phyloP scores from a whole-genome alignment of 2,113 vertebrate genomes.

The Tricholaema leucomelas region DNA sequence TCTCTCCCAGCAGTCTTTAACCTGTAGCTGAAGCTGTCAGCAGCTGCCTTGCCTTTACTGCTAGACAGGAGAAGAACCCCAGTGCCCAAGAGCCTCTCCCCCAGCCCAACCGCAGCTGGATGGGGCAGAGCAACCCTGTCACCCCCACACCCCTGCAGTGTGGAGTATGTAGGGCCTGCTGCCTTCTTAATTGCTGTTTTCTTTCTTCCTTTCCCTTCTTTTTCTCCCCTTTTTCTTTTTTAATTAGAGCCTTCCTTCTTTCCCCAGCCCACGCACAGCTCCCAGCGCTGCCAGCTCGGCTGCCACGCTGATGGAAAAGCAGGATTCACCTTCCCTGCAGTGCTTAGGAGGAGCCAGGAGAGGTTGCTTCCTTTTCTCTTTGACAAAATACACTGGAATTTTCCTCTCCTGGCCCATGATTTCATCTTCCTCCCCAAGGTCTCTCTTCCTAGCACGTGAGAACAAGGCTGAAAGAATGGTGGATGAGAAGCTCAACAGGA shows the following conservation, averaged over 20 bases:
- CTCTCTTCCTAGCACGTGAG: neutral
- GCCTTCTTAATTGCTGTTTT: constrained; percentile 11
- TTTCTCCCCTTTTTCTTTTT: neutral
- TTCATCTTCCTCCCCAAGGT: neutral
- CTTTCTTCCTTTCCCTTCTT: neutral
- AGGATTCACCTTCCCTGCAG: neutral
- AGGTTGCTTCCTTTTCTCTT: neutral
- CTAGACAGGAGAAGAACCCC: neutral
- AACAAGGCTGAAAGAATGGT: neutral
- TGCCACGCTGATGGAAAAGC: neutral
- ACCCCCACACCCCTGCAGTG: neutral
- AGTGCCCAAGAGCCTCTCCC: neutral
- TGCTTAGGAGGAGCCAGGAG: neutral
- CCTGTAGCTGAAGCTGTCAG: neutral
- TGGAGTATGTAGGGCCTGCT: neutral
- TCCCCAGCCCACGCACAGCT: constrained; percentile 31
- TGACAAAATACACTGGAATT: neutral
- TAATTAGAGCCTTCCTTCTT: constrained; percentile 16
- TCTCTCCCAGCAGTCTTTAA: neutral
- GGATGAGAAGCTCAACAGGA: no score
- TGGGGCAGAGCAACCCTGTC: neutral
- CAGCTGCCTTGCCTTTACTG: neutral
- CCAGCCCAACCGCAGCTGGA: neutral
- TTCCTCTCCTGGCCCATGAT: neutral
- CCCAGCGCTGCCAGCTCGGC: neutral